A percentile compares a stretch with the other conserved stretches of the same genome.
Conservation (phyloP, 2,888 invertebrate species). For the Eueremaeus valkanovi region DNA sequence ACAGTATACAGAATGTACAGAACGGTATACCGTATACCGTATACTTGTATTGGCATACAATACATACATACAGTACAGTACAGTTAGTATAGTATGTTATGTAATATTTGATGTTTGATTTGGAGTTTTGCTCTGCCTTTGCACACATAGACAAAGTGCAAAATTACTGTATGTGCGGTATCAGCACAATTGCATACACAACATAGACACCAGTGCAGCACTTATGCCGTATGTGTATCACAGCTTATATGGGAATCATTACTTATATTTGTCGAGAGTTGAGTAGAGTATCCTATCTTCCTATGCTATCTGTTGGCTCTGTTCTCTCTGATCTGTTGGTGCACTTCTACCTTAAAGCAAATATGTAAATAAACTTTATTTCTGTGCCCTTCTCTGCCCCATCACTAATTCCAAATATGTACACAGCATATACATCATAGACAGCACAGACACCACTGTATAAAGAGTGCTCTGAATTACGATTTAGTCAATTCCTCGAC, state of each 20-base stretch:
- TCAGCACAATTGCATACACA: constrained; percentile 16
- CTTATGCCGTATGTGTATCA: constrained; percentile 7
- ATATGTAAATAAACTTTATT: constrained; percentile 30
- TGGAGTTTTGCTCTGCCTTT: constrained; percentile 18
- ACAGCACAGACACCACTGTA: background rate
- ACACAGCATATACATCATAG: too few relatives aligned
- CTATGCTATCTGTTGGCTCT: background rate
- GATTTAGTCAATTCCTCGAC: too few relatives aligned
- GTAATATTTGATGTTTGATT: constrained; percentile 32
- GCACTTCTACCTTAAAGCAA: constrained; percentile 22
- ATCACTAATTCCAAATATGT: constrained; percentile 31
- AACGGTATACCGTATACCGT: background rate
- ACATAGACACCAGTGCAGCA: background rate
- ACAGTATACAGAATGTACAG: background rate
- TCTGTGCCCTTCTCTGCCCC: background rate
- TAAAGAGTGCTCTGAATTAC: constrained; percentile 6
- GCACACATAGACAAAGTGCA: constrained; percentile 4
- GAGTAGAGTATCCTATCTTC: background rate
- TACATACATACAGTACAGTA: too few relatives aligned
- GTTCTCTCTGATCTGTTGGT: background rate
- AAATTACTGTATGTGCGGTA: constrained; percentile 3
- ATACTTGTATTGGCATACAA: background rate
- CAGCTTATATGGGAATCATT: constrained; percentile 24
- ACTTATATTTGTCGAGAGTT: constrained; percentile 28
- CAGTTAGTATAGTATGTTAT: constrained; percentile 9